These are phyloP conservation scores for Phaethornis superciliosus DNA, from an alignment of 2,113 vertebrate genomes.

Conservation along the genomic window DNA sequence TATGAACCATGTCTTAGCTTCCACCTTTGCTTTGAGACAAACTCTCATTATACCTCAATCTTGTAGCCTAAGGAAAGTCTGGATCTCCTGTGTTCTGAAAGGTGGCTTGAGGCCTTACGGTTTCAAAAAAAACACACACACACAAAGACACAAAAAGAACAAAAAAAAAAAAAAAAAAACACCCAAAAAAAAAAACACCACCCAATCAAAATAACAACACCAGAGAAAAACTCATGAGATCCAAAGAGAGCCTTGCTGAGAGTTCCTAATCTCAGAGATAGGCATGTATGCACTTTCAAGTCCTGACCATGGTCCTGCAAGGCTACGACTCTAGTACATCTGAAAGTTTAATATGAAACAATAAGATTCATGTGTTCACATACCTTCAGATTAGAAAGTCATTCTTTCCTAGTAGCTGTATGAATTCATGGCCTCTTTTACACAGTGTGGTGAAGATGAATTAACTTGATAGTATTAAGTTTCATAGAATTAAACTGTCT, in stretches of 20 bases:
- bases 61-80: background rate
- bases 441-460: background rate
- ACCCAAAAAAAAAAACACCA: background rate
- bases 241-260: background rate
- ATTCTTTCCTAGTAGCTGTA: background rate
- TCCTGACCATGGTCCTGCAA: background rate
- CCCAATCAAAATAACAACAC: no score
- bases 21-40: background rate
- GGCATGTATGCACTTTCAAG: background rate
- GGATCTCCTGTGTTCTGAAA: background rate
- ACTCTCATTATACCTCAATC: no score
- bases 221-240: no score
- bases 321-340: background rate
- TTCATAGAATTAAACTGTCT: background rate
- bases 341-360: background rate
- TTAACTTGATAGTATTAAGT: background rate
- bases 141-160: no score
- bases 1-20: background rate
- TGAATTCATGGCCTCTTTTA: background rate
- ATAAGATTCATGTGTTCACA: background rate
- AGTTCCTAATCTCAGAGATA: background rate
- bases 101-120: background rate
- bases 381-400: background rate
- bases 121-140: background rate
- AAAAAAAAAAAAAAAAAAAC: no score